A percentile compares a stretch with the other conserved stretches of the same genome.
phyloP scores from a whole-genome alignment of 1,140 invertebrate genomes.

The Euwallacea similis region DNA sequence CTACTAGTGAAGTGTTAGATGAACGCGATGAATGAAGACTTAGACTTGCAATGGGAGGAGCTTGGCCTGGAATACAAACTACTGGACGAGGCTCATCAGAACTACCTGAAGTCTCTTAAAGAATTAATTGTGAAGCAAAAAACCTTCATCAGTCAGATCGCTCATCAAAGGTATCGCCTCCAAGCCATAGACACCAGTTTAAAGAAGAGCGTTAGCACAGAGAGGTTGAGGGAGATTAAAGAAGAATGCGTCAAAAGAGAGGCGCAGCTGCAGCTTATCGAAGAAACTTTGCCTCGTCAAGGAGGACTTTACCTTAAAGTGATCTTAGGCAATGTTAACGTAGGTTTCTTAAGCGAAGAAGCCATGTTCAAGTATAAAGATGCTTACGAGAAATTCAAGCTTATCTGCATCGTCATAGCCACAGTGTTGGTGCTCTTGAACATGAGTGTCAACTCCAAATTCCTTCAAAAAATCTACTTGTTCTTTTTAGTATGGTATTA shows the following conservation, averaged over 20 bases:
- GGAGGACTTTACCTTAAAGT: conserved; percentile 80
- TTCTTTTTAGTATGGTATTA: conserved; percentile 99
- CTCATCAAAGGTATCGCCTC: conserved; percentile 86
- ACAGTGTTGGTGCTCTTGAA: conserved; percentile 82
- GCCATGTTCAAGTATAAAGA: conserved; percentile 94
- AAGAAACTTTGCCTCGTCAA: conserved; percentile 78
- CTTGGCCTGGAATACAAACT: conserved; percentile 70
- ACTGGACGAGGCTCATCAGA: conserved; percentile 73
- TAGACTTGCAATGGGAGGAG: conserved; percentile 71
- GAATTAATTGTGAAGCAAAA: conserved; percentile 78
- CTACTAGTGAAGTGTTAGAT: neutral
- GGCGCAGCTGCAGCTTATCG: conserved; percentile 78
- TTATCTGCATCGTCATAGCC: conserved; percentile 89
- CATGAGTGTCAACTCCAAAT: conserved; percentile 64
- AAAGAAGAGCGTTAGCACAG: conserved; percentile 54
- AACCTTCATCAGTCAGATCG: conserved; percentile 82
- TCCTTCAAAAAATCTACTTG: conserved; percentile 88
- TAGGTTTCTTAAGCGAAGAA: conserved; percentile 92
- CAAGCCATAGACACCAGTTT: conserved; percentile 73
- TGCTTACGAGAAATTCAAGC: conserved; percentile 96
- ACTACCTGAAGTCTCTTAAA: conserved; percentile 80
- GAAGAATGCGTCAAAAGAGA: conserved; percentile 75
- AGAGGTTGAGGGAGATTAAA: conserved; percentile 60
- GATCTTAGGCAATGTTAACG: conserved; percentile 88
- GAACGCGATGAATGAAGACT: conserved; percentile 12